Conservation (phyloP, 2,113 vertebrate genomes). For the Toxotes chatareus region DNA sequence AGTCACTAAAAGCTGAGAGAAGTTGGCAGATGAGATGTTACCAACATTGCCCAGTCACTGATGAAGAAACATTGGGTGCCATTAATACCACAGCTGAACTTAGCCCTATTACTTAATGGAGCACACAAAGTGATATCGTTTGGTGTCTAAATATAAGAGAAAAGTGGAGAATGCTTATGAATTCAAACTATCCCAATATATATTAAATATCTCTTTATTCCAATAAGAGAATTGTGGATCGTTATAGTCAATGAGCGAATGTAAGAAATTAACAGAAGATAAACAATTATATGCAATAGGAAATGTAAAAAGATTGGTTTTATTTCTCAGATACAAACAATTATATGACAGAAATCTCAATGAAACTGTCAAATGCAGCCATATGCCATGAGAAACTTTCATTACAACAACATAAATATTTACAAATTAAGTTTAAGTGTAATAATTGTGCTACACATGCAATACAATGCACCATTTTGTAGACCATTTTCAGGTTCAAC, state of each 20-base stretch:
- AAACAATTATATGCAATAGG: conserved; percentile 15
- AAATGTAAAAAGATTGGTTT: conserved; percentile 47
- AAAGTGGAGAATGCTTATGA: background rate
- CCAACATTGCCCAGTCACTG: background rate
- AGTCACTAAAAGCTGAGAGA: conserved; percentile 18
- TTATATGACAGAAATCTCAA: conserved; percentile 24
- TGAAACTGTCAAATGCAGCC: conserved; percentile 37
- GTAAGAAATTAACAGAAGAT: conserved; percentile 18
- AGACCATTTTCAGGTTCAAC: conserved; percentile 25
- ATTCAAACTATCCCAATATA: conserved; percentile 9
- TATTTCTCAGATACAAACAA: conserved; percentile 40
- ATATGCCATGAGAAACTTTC: conserved; percentile 36
- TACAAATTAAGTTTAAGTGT: conserved; percentile 59
- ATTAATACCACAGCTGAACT: conserved; percentile 1
- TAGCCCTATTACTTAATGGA: background rate
- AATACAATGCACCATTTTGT: conserved; percentile 32
- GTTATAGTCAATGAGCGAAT: conserved; percentile 37
- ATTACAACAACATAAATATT: conserved; percentile 51
- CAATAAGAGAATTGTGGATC: conserved; percentile 47
- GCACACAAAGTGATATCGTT: background rate
- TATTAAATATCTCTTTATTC: conserved; percentile 78
- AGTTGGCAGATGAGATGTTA: conserved; percentile 19
- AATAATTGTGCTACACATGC: conserved; percentile 52
- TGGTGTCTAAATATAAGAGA: background rate
- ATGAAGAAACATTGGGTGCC: background rate